Evolutionary conservation across 2,888 invertebrate genomes (phyloP), one percentile per base, ranked within the genome.

Genomic region (Agonopterix heracliana): DNA sequence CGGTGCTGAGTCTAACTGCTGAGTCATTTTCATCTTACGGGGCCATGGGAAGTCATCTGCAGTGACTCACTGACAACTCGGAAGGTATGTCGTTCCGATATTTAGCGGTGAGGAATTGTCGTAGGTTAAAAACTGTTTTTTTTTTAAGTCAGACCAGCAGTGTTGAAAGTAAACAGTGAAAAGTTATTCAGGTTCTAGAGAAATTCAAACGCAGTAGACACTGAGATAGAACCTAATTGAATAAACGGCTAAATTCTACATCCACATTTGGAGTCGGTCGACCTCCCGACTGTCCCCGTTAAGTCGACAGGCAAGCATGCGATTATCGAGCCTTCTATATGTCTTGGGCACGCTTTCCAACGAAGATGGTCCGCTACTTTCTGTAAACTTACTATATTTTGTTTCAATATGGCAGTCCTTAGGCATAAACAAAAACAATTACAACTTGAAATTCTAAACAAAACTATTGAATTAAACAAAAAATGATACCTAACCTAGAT

Each of bases 281-380:
- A 51, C 51, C 50, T 50, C 45, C 46, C 44, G 44, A 44, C 51
- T 48, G 48, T 46, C 48, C 51, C 46, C 47, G 43, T 51, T 51
- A 42, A 48, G 38, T 38, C n/a, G 38, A 38, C 38, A 38, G 38
- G 9, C 38, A 9, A 51, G 46, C 44, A 43, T 46, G 45, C 48
- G 40, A 46, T 48, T 50, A 50, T 47, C 41, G 41, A 50, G 44
- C 41, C 50, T 41, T 34, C 50, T 50, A 56, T 61, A 60, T 58
- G 62, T 60, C 61, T 59, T 63, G 59, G 52, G 57, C 66, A 65
- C 71, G 78, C 81, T 82, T 81, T 81, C 80, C 72, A 78, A 70
- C 67, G 69, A 69, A 78, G 78, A 81, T 73, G 78, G 71, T 60
- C 61, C 60, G 60, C 68, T 61, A 64, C 75, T 74, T 75, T 73